These are phyloP conservation scores for Melanotaenia maccullochi DNA, from an alignment of 2,797 vertebrate genomes.

Conservation along the genomic window DNA sequence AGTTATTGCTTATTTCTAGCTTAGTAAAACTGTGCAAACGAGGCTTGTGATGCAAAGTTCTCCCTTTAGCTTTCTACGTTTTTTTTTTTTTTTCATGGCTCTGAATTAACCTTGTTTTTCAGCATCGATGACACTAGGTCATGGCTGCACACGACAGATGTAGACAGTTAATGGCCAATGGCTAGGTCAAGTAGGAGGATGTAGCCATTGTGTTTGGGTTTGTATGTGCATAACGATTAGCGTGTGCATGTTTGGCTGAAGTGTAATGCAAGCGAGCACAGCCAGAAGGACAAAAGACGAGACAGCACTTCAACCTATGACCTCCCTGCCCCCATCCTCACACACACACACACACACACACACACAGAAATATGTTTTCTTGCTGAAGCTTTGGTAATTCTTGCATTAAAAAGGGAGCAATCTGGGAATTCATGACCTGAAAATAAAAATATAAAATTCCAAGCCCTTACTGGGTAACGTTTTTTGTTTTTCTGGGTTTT, in stretches of 20 bases:
- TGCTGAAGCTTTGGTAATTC: conserved; percentile 30
- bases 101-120: conserved; percentile 47
- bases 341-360: conserved; percentile 7
- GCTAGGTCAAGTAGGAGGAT: conserved; percentile 59
- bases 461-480: conserved; percentile 36
- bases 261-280: conserved; percentile 52
- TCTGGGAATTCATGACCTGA: conserved; percentile 42
- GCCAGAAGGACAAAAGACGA: conserved; percentile 70
- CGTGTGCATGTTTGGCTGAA: conserved; percentile 51
- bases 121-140: conserved; percentile 39
- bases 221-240: conserved; percentile 35
- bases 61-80: conserved; percentile 10
- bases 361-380: conserved; percentile 26
- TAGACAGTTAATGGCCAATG: conserved; percentile 64
- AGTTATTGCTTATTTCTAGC: conserved; percentile 25
- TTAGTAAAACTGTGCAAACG: conserved; percentile 23
- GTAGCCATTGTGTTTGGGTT: conserved; percentile 24
- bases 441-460: conserved; percentile 18
- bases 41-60: conserved; percentile 15
- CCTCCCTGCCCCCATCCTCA: conserved; percentile 51
- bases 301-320: conserved; percentile 68
- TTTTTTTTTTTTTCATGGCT: conserved; percentile 1
- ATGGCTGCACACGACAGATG: conserved; percentile 44
- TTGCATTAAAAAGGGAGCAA: conserved; percentile 30
- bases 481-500: conserved; percentile 28